A percentile compares a stretch with the other conserved stretches of the same genome.
These are phyloP conservation scores for Cremastinae sp. DNA, from an alignment of 2,888 invertebrate genomes.

Conservation along the genomic window DNA sequence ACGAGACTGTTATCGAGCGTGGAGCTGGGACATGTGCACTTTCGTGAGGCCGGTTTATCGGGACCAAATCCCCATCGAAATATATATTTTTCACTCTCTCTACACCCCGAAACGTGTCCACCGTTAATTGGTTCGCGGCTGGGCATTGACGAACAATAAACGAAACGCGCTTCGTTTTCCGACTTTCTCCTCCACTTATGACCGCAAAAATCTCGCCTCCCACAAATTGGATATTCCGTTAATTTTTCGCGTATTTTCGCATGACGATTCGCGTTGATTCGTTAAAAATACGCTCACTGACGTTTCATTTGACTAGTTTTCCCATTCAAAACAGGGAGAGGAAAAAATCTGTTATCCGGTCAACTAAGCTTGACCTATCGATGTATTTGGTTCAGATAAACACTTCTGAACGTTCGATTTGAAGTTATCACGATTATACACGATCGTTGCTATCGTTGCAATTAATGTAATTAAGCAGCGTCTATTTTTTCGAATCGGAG, in stretches of 20 bases:
- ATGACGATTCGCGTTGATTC: too few relatives aligned
- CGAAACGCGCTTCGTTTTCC: constrained; percentile 24
- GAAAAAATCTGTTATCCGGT: too few relatives aligned
- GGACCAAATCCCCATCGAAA: too few relatives aligned
- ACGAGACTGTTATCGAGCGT: constrained; percentile 27
- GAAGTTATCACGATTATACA: too few relatives aligned
- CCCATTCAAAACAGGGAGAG: too few relatives aligned
- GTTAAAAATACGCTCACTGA: too few relatives aligned
- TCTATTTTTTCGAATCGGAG: not conserved
- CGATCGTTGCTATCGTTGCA: not conserved
- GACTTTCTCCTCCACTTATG: not conserved
- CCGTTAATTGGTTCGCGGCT: constrained; percentile 50
- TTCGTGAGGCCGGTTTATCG: constrained; percentile 4
- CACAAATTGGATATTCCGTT: not conserved
- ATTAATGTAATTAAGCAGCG: not conserved
- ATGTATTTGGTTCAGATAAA: too few relatives aligned
- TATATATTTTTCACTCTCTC: too few relatives aligned
- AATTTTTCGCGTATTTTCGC: too few relatives aligned
- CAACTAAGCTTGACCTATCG: too few relatives aligned
- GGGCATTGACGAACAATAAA: constrained; percentile 47
- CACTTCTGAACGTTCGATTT: too few relatives aligned
- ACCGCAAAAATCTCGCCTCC: not conserved
- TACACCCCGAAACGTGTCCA: too few relatives aligned
- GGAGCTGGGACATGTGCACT: constrained; percentile 12
- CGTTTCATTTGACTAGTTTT: not conserved